Evolutionary conservation across 2,888 invertebrate genomes (phyloP).

Genomic region (Anodontia alba): DNA sequence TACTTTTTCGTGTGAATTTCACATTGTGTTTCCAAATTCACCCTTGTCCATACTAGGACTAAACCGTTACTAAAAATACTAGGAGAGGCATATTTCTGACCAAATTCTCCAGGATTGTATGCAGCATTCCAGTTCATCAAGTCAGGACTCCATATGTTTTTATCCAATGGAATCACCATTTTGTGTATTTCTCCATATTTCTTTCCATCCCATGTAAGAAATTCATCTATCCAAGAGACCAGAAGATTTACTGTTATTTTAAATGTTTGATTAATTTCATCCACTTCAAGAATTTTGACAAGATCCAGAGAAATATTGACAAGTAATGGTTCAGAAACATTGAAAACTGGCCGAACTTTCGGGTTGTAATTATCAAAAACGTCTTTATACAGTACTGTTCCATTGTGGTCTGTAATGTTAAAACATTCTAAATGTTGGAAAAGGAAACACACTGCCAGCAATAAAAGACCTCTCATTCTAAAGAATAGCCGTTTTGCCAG

Average conservation of each 20-base stretch:
- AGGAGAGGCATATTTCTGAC: conserved; percentile 23
- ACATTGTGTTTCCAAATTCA: conserved; percentile 39
- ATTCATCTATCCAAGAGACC: conserved; percentile 38
- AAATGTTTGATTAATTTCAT: conserved; percentile 42
- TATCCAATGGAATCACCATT: conserved; percentile 26
- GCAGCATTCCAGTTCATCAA: conserved; percentile 33
- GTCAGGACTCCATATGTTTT: conserved; percentile 43
- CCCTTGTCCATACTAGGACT: conserved; percentile 31
- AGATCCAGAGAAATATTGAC: conserved; percentile 22
- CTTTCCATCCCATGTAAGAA: conserved; percentile 30
- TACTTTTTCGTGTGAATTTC: conserved; percentile 42
- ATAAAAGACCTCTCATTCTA: too few relatives aligned
- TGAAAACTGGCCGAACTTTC: conserved; percentile 19
- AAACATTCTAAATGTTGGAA: background rate
- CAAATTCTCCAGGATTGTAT: conserved; percentile 31
- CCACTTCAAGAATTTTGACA: conserved; percentile 33
- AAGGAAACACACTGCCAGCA: too few relatives aligned
- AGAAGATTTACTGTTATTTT: conserved; percentile 28
- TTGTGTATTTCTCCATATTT: conserved; percentile 22
- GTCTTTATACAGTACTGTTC: background rate
- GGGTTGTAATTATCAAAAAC: conserved; percentile 27
- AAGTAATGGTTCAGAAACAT: background rate
- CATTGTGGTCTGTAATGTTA: background rate
- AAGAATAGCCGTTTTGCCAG: too few relatives aligned
- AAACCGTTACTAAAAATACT: conserved; percentile 19